Evolutionary conservation across 1,140 invertebrate species (phyloP), one percentile per base, ranked within the genome.

Genomic region (Heliconius hermathena): DNA sequence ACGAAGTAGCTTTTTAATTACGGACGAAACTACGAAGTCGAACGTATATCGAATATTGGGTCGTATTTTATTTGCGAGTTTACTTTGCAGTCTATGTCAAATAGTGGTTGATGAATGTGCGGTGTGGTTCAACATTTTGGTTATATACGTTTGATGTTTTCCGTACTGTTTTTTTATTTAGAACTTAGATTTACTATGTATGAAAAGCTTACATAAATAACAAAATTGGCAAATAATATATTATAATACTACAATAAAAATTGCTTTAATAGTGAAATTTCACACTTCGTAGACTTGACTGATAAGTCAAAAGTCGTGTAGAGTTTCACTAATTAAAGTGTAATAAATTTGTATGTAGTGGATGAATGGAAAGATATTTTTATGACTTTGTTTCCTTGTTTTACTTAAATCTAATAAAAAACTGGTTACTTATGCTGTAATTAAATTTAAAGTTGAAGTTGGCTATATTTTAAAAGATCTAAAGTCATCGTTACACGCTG

Each of bases 1-100:
- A 60, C 54, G 54, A 60, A 60, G 54, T 60, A 60, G 54, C 54
- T 60, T 60, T 60, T 60, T 60, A 60, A 57, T 57, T 57, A 57
- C 54, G 2, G 54, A 57, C 9, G 54, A 22, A 57, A 57, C 54
- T 57, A 57, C n/a, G 54, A 57, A 57, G n/a, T 57, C 54, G n/a
- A 57, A 57, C 8, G 54, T 57, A 57, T 57, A 57, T 57, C 54
- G 54, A 22, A 22, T 57, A 57, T 57, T 57, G 54, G 54, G 54
- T 57, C 54, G 54, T 57, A 57, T 57, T 57, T 57, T 57, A 57
- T 57, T 57, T 57, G 54, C 18, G 54, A 57, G 54, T 57, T 57
- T 57, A 57, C 54, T 57, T 57, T 22, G n/a, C 54, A 57, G 54
- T 57, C 54, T 20, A 57, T 57, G 54, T 22, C 54, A 57, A 57